Base-by-base conservation (phyloP, 2,888 invertebrate species). In the Drosophila rubida region DNA sequence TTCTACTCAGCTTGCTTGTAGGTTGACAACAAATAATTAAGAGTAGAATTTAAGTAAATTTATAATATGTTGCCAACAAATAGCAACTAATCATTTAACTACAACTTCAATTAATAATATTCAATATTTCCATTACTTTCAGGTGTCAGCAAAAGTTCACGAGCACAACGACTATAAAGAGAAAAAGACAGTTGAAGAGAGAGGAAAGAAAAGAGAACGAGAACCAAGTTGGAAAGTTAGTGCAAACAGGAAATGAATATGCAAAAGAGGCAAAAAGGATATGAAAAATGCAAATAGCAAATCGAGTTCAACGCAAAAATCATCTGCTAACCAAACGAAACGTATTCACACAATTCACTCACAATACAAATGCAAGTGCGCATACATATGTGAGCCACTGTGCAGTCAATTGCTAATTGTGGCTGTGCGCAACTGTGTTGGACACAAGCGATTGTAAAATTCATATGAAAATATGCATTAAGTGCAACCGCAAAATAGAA, bases 221-320 rank as follows among this genome's bases (percentile, higher is more conserved):
- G 41, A 51, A 45, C n/a, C 63, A 69, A 75, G 74, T 72, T n/a
- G n/a, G 67, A 53, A 78, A 54, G 59, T 61, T 71, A 65, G 67
- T 50, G 69, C 63, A 69, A 68, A 53, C 60, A 67, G 83, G 83
- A 84, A 87, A 88, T 84, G 85, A 84, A 87, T 87, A 84, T 87
- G 88, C 85, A 87, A 84, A 77, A 77, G 60, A 46, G 42, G 44
- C 51, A 69, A 76, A 86, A 64, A 62, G 87, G 75, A 83, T 83
- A 87, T 87, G 83, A 87, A 69, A 84, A 78, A 84, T 88, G 78
- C 85, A 84, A 80, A 84, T 88, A 73, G 6, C 70, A 77, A 86
- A 77, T 68, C 69, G 86, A 86, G 84, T 74, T 85, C 82, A 87
- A 80, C 78, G 79, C 64, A 22, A 42, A 69, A 81, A 62, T 59